Conservation (phyloP, 2,888 invertebrate genomes). For the Drosophila merina region DNA sequence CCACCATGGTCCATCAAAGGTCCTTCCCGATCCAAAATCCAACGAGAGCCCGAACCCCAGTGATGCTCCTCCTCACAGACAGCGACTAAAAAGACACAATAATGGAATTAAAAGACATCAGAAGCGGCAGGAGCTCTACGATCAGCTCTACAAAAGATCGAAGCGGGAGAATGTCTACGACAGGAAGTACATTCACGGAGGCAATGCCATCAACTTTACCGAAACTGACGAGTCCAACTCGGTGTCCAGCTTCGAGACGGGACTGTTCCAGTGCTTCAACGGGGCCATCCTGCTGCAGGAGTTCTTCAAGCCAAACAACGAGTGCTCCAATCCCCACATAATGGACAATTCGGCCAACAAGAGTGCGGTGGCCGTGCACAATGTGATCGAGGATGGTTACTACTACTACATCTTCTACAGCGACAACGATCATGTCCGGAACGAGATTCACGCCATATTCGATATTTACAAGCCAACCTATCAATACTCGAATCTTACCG, state of each 20-base stretch:
- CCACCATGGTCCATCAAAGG: slow-evolving; percentile 5
- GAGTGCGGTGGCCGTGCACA: slow-evolving; percentile 87
- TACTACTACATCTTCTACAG: slow-evolving; percentile 96
- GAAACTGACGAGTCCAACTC: slow-evolving; percentile 87
- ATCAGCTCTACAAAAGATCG: slow-evolving; percentile 76
- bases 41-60: slow-evolving; percentile 3
- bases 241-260: slow-evolving; percentile 93
- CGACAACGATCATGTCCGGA: slow-evolving; percentile 91
- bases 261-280: slow-evolving; percentile 90
- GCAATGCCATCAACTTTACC: slow-evolving; percentile 87
- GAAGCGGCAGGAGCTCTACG: slow-evolving; percentile 65
- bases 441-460: slow-evolving; percentile 92
- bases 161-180: slow-evolving; percentile 86
- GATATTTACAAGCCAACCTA: slow-evolving; percentile 94
- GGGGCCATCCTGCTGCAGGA: slow-evolving; percentile 90
- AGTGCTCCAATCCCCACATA: slow-evolving; percentile 89
- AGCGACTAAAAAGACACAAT: slow-evolving; percentile 22
- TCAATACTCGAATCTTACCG: slow-evolving; percentile 86
- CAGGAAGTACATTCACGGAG: slow-evolving; percentile 91
- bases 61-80: neutral
- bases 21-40: neutral
- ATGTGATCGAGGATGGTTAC: slow-evolving; percentile 91
- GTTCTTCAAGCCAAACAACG: slow-evolving; percentile 88
- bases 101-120: slow-evolving; percentile 19
- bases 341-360: slow-evolving; percentile 88